phyloP scores from a whole-genome alignment of 1,140 invertebrate genomes.

The Xylocopa sonorina region DNA sequence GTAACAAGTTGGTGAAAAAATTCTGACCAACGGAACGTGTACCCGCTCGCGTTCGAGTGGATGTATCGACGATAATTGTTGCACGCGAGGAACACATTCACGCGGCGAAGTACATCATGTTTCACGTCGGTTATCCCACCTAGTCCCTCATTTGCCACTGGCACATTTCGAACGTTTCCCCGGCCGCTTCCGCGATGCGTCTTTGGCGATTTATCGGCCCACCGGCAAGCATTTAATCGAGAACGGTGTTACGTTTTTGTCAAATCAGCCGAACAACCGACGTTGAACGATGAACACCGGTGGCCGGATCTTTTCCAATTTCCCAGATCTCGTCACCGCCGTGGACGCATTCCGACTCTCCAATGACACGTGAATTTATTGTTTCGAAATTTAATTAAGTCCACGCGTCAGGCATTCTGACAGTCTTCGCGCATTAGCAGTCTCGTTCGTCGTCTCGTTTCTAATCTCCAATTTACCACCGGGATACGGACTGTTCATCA shows the following conservation, averaged over 20 bases:
- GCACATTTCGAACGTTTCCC: constrained; percentile 64
- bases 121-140: constrained; percentile 58
- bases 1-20: neutral
- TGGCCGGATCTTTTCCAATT: neutral
- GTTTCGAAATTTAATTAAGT: constrained; percentile 25
- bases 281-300: constrained; percentile 34
- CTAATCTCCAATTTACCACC: neutral
- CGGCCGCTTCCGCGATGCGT: constrained; percentile 56
- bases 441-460: constrained; percentile 4
- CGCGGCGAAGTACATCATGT: constrained; percentile 58
- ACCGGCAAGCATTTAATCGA: constrained; percentile 55
- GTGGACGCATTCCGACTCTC: neutral
- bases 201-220: constrained; percentile 55
- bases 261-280: constrained; percentile 20
- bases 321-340: neutral
- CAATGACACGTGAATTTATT: constrained; percentile 25
- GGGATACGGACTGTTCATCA: neutral
- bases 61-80: constrained; percentile 58
- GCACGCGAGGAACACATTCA: constrained; percentile 48
- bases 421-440: neutral
- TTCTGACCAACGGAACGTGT: neutral
- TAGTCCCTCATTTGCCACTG: constrained; percentile 64
- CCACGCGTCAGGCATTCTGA: neutral
- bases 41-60: neutral
- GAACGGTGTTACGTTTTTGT: constrained; percentile 52